A percentile compares a stretch with the other conserved stretches of the same genome.
These are phyloP conservation scores for Rhadina sibilatrix DNA, from an alignment of 2,113 vertebrate genomes.

Conservation along the genomic window DNA sequence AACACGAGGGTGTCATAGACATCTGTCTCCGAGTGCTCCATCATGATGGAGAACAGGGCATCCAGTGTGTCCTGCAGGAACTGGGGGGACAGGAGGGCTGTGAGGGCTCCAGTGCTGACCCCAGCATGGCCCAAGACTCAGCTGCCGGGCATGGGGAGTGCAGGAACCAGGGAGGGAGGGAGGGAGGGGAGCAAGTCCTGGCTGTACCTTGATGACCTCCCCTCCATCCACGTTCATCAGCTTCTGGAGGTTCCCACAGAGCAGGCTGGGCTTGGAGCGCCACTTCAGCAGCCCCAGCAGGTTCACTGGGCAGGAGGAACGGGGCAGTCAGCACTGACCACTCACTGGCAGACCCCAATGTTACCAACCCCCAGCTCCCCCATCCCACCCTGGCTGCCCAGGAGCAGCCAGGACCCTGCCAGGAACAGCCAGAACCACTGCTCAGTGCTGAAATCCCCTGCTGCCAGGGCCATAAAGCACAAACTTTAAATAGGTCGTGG, in stretches of 20 bases:
- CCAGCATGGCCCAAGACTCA: accelerated
- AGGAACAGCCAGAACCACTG: neutral
- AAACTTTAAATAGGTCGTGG: neutral
- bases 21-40: conserved; percentile 83
- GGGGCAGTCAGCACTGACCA: neutral
- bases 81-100: conserved; percentile 42
- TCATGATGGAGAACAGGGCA: conserved; percentile 88
- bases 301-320: neutral
- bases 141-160: accelerated
- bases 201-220: conserved; percentile 66
- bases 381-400: accelerated
- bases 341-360: accelerated
- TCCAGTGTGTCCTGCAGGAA: conserved; percentile 88
- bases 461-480: neutral
- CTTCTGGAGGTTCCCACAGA: conserved; percentile 54
- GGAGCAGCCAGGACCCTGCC: neutral
- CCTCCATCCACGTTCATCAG: conserved; percentile 68
- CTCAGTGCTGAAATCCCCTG: neutral
- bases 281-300: conserved; percentile 68
- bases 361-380: neutral
- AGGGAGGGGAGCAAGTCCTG: neutral
- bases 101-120: accelerated
- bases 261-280: conserved; percentile 61
- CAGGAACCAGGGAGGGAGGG: neutral
- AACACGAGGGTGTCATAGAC: conserved; percentile 81